These are phyloP conservation scores for Diachasmimorpha longicaudata DNA, from an alignment of 1,140 invertebrate genomes.

Conservation along the genomic window DNA sequence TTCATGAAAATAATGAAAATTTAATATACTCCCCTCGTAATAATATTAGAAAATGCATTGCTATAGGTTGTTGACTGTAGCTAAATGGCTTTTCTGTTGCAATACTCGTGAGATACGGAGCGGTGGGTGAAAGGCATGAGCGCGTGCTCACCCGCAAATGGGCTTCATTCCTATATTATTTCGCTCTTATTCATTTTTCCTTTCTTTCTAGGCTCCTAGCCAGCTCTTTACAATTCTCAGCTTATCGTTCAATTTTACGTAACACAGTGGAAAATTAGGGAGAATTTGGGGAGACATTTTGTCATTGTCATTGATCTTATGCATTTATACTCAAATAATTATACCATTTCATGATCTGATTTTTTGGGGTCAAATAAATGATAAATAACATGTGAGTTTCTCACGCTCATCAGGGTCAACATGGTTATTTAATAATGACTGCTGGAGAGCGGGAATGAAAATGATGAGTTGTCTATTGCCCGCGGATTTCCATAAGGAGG, in stretches of 20 bases:
- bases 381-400: background rate
- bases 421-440: background rate
- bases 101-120: slow-evolving; percentile 1
- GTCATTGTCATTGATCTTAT: too few relatives aligned
- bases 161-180: background rate
- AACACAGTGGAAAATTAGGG: background rate
- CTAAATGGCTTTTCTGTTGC: background rate
- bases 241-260: background rate
- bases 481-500: background rate
- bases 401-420: background rate
- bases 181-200: background rate
- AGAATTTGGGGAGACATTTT: too few relatives aligned
- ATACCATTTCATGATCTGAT: background rate
- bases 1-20: background rate
- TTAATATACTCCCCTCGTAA: background rate
- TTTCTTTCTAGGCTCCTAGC: background rate
- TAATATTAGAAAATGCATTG: background rate
- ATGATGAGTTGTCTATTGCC: too few relatives aligned
- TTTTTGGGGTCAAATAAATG: background rate
- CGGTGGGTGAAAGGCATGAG: background rate
- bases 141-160: background rate
- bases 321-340: background rate
- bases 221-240: background rate
- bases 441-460: background rate
- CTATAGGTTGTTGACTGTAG: background rate